phyloP scores from a whole-genome alignment of 2,888 invertebrate species.

The Choristoneura rosaceana region DNA sequence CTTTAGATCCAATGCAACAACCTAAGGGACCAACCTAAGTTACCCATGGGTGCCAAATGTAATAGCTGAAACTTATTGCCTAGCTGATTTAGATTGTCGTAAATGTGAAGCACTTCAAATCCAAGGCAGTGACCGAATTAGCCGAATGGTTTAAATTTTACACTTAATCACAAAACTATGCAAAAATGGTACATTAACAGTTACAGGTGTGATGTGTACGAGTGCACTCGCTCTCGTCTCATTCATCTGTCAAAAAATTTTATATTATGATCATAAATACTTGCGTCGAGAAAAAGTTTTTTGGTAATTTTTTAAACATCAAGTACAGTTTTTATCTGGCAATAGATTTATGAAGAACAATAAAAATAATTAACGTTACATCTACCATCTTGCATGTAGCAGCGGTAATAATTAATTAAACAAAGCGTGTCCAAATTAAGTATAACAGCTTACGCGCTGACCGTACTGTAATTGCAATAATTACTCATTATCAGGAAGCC shows the following conservation, averaged over 20 bases:
- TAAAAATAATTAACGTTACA: slow-evolving; percentile 52
- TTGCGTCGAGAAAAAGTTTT: slow-evolving; percentile 6
- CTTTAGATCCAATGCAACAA: too few species aligned
- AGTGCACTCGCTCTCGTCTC: slow-evolving; percentile 18
- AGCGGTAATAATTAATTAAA: slow-evolving; percentile 57
- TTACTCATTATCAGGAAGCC: slow-evolving; percentile 82
- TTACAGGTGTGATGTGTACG: slow-evolving; percentile 17
- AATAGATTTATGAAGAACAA: slow-evolving; percentile 48
- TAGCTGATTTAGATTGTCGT: background rate
- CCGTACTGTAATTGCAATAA: slow-evolving; percentile 80
- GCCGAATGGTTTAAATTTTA: slow-evolving; percentile 18
- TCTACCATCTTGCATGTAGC: slow-evolving; percentile 47
- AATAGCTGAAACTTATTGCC: background rate
- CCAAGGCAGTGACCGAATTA: slow-evolving; percentile 26
- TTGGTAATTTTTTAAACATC: slow-evolving; percentile 30
- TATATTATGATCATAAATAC: slow-evolving; percentile 17
- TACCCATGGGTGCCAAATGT: background rate
- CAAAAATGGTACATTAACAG: slow-evolving; percentile 29
- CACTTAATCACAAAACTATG: slow-evolving; percentile 37
- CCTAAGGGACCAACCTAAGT: too few species aligned
- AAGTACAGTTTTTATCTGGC: slow-evolving; percentile 49
- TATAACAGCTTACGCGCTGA: slow-evolving; percentile 61
- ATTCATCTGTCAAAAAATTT: slow-evolving; percentile 17
- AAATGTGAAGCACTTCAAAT: background rate
- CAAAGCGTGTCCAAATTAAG: slow-evolving; percentile 56